These are phyloP conservation scores for Temnothorax unifasciatus DNA, from an alignment of 2,888 invertebrate species.

Conservation along the genomic window DNA sequence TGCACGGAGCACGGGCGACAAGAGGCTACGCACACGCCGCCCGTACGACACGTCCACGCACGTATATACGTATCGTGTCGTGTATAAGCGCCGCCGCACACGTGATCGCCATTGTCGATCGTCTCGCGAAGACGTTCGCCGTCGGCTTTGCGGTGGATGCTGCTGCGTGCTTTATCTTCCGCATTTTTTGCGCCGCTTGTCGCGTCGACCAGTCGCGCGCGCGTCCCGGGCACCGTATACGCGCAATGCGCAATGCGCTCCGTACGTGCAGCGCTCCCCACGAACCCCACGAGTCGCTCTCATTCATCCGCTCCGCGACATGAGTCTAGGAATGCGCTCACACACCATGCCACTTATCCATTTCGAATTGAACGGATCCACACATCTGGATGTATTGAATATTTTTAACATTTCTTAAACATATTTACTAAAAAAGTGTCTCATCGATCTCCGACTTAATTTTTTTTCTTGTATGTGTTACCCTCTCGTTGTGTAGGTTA, in stretches of 20 bases:
- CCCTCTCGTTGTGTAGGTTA: background rate
- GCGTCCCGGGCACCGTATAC: constrained; percentile 30
- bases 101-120: constrained; percentile 83
- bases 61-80: constrained; percentile 42
- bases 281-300: constrained; percentile 26
- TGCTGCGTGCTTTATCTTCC: constrained; percentile 76
- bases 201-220: constrained; percentile 30
- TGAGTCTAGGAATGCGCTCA: too few relatives aligned
- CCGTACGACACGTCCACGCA: background rate
- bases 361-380: background rate
- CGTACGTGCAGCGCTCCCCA: background rate
- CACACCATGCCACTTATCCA: background rate
- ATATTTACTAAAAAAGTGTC: too few relatives aligned
- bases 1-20: constrained; percentile 53
- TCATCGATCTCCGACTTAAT: background rate
- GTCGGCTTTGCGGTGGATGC: constrained; percentile 67
- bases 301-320: constrained; percentile 30
- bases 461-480: background rate
- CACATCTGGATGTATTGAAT: too few relatives aligned
- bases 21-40: constrained; percentile 55
- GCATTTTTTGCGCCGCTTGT: constrained; percentile 71
- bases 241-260: constrained; percentile 15
- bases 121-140: constrained; percentile 61
- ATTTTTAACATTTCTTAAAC: too few relatives aligned
- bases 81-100: constrained; percentile 73